These are phyloP conservation scores for Idaea aversata DNA, from an alignment of 2,888 invertebrate genomes.

Conservation along the genomic window DNA sequence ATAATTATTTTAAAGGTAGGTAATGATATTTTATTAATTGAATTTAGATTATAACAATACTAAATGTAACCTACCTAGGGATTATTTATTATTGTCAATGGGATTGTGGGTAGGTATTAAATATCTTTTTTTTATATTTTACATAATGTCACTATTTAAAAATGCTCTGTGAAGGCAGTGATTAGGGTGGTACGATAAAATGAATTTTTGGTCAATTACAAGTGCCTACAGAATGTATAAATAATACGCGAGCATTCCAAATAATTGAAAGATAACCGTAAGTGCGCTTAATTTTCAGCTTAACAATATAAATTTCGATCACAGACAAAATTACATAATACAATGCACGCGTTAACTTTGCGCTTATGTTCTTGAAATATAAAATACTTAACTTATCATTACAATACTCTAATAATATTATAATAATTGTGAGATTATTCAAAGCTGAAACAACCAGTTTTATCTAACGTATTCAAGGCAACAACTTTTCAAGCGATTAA, in stretches of 20 bases:
- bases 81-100: constrained; percentile 29
- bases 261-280: constrained; percentile 35
- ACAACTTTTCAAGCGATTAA: constrained; percentile 58
- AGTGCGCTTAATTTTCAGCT: constrained; percentile 67
- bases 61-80: constrained; percentile 20
- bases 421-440: constrained; percentile 64
- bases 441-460: constrained; percentile 72
- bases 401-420: constrained; percentile 55
- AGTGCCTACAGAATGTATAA: constrained; percentile 50
- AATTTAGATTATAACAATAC: constrained; percentile 14
- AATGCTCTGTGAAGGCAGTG: constrained; percentile 3
- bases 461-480: constrained; percentile 68
- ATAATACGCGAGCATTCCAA: constrained; percentile 38
- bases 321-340: constrained; percentile 78
- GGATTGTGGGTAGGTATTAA: constrained; percentile 17
- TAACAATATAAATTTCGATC: constrained; percentile 78
- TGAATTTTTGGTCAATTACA: constrained; percentile 12
- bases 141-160: constrained; percentile 3
- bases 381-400: constrained; percentile 72
- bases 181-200: neutral
- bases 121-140: constrained; percentile 1
- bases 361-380: constrained; percentile 68
- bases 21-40: constrained; percentile 4
- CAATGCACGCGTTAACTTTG: constrained; percentile 64
- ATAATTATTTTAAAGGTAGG: constrained; percentile 9